Conservation (phyloP, 2,113 vertebrate genomes). For the Cyanistes caeruleus region DNA sequence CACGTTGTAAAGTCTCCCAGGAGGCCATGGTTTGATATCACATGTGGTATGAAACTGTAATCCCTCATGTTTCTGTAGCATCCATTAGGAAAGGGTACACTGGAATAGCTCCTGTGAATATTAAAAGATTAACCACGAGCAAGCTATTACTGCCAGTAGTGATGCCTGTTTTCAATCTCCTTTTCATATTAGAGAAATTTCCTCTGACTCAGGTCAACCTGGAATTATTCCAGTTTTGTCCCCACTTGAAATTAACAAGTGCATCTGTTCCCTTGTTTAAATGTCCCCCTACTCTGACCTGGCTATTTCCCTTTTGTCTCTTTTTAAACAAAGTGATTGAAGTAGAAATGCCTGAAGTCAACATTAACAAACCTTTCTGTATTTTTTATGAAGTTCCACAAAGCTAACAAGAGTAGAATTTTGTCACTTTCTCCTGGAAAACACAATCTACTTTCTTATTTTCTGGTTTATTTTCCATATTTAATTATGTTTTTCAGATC, state of each 20-base stretch:
- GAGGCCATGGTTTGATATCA: neutral
- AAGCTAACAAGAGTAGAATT: neutral
- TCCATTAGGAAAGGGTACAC: neutral
- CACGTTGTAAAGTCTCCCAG: neutral
- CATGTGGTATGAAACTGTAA: neutral
- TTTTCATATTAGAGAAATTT: neutral
- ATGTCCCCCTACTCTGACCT: neutral
- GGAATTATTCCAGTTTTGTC: neutral
- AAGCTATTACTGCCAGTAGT: neutral
- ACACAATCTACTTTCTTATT: neutral
- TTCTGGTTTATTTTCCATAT: neutral
- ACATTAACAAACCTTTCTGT: neutral
- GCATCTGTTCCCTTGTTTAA: neutral
- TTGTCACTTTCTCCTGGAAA: neutral
- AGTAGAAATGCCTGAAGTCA: neutral
- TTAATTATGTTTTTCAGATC: neutral
- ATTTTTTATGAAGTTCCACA: neutral
- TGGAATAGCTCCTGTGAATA: neutral
- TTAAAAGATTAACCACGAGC: neutral
- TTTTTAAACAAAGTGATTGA: neutral
- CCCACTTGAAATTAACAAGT: neutral
- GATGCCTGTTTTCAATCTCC: neutral
- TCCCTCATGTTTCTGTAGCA: neutral
- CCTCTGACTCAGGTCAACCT: neutral
- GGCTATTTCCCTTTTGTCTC: neutral